These are phyloP conservation scores for Polydrusus tereticollis DNA, from an alignment of 2,888 invertebrate genomes.

Conservation along the genomic window DNA sequence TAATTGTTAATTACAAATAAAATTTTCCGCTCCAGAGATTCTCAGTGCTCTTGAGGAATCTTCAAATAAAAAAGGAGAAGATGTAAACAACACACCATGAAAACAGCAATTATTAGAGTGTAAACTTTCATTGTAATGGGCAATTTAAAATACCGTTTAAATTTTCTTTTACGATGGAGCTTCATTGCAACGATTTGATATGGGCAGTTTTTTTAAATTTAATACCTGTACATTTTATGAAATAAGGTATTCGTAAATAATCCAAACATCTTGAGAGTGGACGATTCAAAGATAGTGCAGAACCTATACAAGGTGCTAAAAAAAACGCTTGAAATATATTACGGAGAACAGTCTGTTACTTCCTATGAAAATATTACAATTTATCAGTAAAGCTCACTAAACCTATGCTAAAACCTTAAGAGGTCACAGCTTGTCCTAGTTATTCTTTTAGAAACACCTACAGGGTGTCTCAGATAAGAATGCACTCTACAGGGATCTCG, in stretches of 20 bases:
- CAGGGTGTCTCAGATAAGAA: too few species aligned
- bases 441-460: too few species aligned
- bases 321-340: too few species aligned
- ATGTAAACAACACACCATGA: constrained; percentile 3
- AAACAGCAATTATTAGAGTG: constrained; percentile 23
- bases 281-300: too few species aligned
- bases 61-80: neutral
- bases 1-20: neutral
- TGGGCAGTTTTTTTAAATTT: neutral
- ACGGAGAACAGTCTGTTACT: too few species aligned
- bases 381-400: too few species aligned
- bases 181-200: neutral
- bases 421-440: too few species aligned
- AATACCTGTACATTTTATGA: neutral
- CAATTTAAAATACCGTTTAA: neutral
- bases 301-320: too few species aligned
- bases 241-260: neutral
- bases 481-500: too few species aligned
- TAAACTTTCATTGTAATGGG: constrained; percentile 18
- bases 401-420: too few species aligned
- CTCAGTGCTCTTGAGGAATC: neutral
- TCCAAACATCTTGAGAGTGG: neutral
- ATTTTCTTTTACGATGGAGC: neutral
- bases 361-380: too few species aligned
- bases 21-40: neutral